These are phyloP conservation scores for Spisula solida DNA, from an alignment of 2,888 invertebrate genomes.

Conservation along the genomic window DNA sequence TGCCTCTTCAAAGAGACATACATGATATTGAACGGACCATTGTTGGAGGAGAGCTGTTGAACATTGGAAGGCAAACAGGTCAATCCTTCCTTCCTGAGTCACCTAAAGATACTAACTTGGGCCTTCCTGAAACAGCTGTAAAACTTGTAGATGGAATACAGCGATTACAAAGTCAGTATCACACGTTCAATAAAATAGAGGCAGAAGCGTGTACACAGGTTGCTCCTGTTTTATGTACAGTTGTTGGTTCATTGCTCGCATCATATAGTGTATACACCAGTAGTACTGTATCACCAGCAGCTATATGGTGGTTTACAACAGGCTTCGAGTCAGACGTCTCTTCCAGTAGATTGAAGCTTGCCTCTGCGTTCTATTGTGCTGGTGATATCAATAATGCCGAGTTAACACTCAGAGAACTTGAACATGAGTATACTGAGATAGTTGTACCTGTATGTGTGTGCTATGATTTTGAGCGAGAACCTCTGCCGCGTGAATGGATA, in stretches of 20 bases:
- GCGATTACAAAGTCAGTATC: not conserved
- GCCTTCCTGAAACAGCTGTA: not conserved
- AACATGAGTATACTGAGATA: not conserved
- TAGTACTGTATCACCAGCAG: slow-evolving; percentile 15
- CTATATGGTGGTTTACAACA: slow-evolving; percentile 6
- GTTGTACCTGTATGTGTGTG: not conserved
- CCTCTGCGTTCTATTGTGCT: not conserved
- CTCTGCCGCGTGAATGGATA: not conserved
- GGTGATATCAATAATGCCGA: not conserved
- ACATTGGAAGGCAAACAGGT: too few relatives aligned
- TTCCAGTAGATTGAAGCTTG: slow-evolving; percentile 21
- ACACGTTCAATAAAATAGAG: not conserved
- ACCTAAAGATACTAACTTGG: not conserved
- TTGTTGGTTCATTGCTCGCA: not conserved
- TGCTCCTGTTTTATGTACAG: not conserved
- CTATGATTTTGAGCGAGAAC: not conserved
- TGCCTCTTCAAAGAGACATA: too few relatives aligned
- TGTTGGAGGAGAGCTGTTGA: too few relatives aligned
- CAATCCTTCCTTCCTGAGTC: not conserved
- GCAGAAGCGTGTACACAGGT: not conserved
- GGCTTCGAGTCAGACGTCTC: slow-evolving; percentile 21
- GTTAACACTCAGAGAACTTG: not conserved
- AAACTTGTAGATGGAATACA: not conserved
- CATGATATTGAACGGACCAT: too few relatives aligned
- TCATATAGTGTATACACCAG: not conserved